A percentile compares a stretch with the other conserved stretches of the same genome.
phyloP scores from a whole-genome alignment of 2,113 vertebrate species.

The Podarcis raffonei region DNA sequence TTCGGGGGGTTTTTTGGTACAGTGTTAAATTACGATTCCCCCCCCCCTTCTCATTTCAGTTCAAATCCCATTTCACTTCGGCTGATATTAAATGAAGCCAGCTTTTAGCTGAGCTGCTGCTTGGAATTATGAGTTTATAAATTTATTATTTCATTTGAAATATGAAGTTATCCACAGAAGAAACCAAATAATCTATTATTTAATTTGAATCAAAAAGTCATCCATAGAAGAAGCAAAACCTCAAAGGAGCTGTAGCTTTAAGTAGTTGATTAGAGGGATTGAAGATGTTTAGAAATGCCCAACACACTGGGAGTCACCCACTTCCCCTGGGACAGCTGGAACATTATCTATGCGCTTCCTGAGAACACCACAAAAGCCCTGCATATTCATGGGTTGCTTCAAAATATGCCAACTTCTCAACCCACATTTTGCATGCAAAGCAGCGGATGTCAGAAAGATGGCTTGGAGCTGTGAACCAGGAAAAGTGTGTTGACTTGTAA shows the following conservation, averaged over 20 bases:
- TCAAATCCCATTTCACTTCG: neutral
- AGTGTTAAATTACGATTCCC: neutral
- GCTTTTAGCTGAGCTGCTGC: neutral
- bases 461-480: neutral
- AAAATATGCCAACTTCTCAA: neutral
- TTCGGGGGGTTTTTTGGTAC: neutral
- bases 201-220: slow-evolving; percentile 1
- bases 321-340: neutral
- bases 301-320: neutral
- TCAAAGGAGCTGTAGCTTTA: slow-evolving; percentile 5
- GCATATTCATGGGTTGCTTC: neutral
- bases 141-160: slow-evolving; percentile 7
- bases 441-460: neutral
- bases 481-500: neutral
- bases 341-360: neutral
- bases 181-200: neutral
- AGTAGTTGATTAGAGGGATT: neutral
- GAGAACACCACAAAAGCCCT: neutral
- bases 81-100: neutral
- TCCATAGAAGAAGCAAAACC: neutral
- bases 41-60: neutral
- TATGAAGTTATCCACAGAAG: neutral
- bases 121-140: neutral
- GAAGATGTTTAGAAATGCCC: neutral
- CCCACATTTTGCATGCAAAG: neutral